Conservation (phyloP, 2,797 vertebrate genomes). For the Halcyon badia region DNA sequence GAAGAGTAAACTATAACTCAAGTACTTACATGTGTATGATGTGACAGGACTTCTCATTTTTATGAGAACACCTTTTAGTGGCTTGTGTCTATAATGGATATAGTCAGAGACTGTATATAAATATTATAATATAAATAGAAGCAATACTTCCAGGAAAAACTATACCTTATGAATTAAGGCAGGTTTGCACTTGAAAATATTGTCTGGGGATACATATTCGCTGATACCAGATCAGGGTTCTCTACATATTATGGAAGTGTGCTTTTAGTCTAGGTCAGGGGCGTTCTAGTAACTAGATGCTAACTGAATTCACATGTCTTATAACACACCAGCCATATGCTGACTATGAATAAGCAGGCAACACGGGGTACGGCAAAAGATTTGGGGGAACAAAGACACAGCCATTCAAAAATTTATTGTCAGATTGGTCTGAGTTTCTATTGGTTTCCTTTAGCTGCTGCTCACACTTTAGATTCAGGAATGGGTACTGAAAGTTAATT, state of each 20-base stretch:
- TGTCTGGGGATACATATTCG: neutral
- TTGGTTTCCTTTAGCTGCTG: neutral
- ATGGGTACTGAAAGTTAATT: neutral
- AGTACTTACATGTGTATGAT: neutral
- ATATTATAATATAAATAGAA: neutral
- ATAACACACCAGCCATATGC: neutral
- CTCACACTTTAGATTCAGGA: neutral
- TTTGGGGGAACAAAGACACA: neutral
- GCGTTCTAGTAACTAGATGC: neutral
- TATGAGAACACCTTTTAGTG: neutral
- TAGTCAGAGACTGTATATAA: neutral
- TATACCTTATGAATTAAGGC: neutral
- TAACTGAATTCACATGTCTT: neutral
- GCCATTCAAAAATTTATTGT: neutral
- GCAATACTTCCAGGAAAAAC: neutral
- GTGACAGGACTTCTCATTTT: neutral
- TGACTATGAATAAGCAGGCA: neutral
- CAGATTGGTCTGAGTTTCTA: neutral
- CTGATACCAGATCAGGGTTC: neutral
- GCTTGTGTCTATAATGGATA: neutral
- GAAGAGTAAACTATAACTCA: neutral
- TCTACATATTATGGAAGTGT: neutral
- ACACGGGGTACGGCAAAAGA: neutral
- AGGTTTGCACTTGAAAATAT: neutral
- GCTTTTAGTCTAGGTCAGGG: neutral